These are phyloP conservation scores for Neoseiulus cucumeris DNA, from an alignment of 1,140 invertebrate genomes.

Conservation along the genomic window DNA sequence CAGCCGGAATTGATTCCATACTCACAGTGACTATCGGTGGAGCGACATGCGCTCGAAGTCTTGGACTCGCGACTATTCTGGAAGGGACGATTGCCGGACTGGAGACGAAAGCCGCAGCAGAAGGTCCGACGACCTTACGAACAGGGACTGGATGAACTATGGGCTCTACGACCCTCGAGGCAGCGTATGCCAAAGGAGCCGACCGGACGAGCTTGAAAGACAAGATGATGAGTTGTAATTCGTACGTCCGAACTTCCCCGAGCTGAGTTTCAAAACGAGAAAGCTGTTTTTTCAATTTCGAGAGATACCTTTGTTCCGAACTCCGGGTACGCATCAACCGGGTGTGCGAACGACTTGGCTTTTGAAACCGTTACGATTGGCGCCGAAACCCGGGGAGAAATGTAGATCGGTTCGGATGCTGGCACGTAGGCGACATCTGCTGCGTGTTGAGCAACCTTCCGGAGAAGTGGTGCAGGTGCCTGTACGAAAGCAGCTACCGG, in stretches of 20 bases:
- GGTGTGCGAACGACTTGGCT: background rate
- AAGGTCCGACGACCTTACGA: background rate
- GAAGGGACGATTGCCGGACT: background rate
- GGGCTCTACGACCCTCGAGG: background rate
- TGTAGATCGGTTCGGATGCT: background rate
- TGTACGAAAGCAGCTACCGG: background rate
- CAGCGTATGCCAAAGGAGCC: background rate
- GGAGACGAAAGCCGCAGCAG: background rate
- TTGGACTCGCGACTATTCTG: background rate
- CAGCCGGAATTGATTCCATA: background rate
- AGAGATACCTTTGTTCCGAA: background rate
- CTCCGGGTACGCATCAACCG: background rate
- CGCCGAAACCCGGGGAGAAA: background rate
- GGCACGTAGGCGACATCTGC: background rate
- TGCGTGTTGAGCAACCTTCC: too few species aligned
- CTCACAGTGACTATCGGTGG: background rate
- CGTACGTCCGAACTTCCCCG: background rate
- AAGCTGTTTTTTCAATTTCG: background rate
- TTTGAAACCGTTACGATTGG: background rate
- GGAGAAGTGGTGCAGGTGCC: background rate
- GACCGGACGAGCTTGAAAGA: background rate
- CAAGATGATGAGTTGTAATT: background rate
- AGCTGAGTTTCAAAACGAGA: background rate
- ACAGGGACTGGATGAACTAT: background rate
- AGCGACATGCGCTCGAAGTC: background rate